Conservation (phyloP, 2,113 vertebrate species). For the Geococcyx californianus region DNA sequence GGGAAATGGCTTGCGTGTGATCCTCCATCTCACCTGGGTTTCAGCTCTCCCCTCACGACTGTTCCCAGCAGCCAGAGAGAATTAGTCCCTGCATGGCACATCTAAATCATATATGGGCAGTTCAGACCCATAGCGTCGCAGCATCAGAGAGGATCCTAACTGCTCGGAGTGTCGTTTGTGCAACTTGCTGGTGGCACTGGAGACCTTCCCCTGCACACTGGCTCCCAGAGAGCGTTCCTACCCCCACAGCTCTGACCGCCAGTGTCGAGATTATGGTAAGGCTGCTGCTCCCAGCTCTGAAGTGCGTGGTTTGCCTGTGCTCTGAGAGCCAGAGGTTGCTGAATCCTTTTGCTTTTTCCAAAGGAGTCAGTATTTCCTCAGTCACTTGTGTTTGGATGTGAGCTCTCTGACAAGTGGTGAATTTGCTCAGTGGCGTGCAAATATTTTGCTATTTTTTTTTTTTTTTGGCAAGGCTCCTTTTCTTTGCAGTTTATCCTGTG, state of each 20-base stretch:
- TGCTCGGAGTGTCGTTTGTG: fast-evolving
- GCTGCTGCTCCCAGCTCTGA: background rate
- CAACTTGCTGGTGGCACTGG: background rate
- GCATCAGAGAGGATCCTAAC: background rate
- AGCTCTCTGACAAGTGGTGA: background rate
- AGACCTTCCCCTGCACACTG: background rate
- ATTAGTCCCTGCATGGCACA: background rate
- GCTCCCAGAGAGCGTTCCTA: background rate
- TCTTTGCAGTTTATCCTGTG: background rate
- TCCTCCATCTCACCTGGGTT: background rate
- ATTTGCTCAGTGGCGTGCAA: background rate
- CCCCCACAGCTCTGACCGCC: background rate
- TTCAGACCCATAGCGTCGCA: background rate
- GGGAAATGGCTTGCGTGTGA: background rate
- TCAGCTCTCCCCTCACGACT: background rate
- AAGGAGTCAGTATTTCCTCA: background rate
- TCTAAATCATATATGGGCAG: background rate
- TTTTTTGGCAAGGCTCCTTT: background rate
- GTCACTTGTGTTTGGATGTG: background rate
- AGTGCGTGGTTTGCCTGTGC: background rate
- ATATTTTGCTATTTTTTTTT: background rate
- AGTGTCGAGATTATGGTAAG: background rate
- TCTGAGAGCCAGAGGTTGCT: background rate
- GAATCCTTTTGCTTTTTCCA: background rate
- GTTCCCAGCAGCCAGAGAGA: background rate